Conservation (phyloP, 2,113 vertebrate species). For the Talpa occidentalis region DNA sequence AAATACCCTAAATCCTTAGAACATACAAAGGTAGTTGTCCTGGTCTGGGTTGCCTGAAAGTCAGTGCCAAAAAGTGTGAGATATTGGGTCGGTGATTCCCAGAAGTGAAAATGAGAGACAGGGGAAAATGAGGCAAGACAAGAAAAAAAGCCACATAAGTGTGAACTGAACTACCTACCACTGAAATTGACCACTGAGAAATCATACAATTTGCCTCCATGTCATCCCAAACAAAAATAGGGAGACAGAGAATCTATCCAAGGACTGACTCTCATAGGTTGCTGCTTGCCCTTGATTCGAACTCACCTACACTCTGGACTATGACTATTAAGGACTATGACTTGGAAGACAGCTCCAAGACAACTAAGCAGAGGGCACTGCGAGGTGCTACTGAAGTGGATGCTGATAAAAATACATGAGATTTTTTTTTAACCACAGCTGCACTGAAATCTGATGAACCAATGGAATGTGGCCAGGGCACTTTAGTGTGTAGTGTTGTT, state of each 20-base stretch:
- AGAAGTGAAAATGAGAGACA: background rate
- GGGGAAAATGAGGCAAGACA: background rate
- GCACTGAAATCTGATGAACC: background rate
- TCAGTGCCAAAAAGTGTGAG: background rate
- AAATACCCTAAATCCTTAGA: background rate
- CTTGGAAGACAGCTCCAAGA: background rate
- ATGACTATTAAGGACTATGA: background rate
- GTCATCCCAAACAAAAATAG: background rate
- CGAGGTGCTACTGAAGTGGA: background rate
- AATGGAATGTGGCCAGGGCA: background rate
- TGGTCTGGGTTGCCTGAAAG: background rate
- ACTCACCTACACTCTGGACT: background rate
- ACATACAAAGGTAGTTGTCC: background rate
- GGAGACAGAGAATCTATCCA: background rate
- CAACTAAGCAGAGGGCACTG: background rate
- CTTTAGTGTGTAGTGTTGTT: background rate
- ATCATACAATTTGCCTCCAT: background rate
- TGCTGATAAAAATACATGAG: background rate
- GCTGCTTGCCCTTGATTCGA: background rate
- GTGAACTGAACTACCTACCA: background rate
- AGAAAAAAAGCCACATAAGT: background rate
- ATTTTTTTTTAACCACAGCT: background rate
- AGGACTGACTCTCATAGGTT: background rate
- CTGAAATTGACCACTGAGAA: background rate
- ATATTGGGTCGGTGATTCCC: background rate